Conservation (phyloP, 2,888 invertebrate species). For the Lycaena phlaeas region DNA sequence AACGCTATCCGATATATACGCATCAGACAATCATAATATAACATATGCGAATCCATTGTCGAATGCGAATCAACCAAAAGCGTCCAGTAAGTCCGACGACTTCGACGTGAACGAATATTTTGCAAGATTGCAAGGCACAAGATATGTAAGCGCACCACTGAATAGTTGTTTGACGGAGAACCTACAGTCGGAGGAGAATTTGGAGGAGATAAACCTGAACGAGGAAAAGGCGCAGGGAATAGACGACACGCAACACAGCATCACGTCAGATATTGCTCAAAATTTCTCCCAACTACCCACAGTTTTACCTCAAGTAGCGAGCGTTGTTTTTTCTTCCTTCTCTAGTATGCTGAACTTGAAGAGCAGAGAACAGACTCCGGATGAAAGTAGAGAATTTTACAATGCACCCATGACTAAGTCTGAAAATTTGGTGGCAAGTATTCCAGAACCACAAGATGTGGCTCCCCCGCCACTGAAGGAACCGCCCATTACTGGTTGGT, state of each 20-base stretch:
- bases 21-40: conserved; percentile 19
- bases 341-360: conserved; percentile 64
- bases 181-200: conserved; percentile 54
- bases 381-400: conserved; percentile 25
- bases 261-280: conserved; percentile 65
- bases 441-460: conserved; percentile 30
- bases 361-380: conserved; percentile 48
- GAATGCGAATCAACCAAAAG: conserved; percentile 21
- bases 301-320: conserved; percentile 73
- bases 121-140: conserved; percentile 55
- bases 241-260: conserved; percentile 39
- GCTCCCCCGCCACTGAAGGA: conserved; percentile 47
- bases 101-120: conserved; percentile 67
- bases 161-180: conserved; percentile 57
- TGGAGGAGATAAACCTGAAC: conserved; percentile 56
- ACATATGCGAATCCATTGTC: conserved; percentile 17
- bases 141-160: conserved; percentile 57
- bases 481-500: conserved; percentile 45
- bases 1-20: conserved; percentile 14
- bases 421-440: conserved; percentile 23
- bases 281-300: conserved; percentile 72
- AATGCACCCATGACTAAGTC: conserved; percentile 21
- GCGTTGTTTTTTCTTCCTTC: conserved; percentile 76
- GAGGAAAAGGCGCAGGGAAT: conserved; percentile 30
- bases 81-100: conserved; percentile 43